phyloP scores from a whole-genome alignment of 2,888 invertebrate species.

The Nebria brevicollis region DNA sequence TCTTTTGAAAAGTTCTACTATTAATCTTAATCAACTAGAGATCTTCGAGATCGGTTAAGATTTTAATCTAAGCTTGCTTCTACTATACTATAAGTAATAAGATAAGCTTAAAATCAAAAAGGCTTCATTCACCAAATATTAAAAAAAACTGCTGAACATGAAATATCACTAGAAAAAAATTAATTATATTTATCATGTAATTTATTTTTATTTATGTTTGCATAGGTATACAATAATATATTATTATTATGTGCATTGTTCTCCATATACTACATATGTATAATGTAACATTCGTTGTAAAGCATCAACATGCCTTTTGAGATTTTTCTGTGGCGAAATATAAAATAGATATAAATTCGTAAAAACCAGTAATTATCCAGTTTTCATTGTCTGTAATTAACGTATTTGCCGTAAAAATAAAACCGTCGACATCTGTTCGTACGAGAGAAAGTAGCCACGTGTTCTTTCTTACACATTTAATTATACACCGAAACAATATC shows the following conservation, averaged over 20 bases:
- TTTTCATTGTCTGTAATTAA: slow-evolving; percentile 17
- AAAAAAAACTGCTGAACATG: no score
- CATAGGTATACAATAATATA: no score
- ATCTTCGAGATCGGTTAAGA: slow-evolving; percentile 41
- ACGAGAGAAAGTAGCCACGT: background rate
- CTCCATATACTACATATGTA: no score
- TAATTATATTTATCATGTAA: no score
- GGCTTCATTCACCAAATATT: no score
- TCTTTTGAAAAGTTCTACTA: slow-evolving; percentile 45
- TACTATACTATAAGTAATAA: background rate
- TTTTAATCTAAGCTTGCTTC: slow-evolving; percentile 30
- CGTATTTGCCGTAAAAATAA: background rate
- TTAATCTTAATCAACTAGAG: slow-evolving; percentile 42
- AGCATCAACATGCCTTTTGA: no score
- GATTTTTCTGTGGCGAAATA: background rate
- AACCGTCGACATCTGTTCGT: background rate
- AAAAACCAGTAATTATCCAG: background rate
- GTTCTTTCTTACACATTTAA: background rate
- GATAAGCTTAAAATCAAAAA: no score
- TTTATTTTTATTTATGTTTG: no score
- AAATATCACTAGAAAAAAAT: no score
- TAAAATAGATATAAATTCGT: slow-evolving; percentile 26
- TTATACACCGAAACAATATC: background rate
- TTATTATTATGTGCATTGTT: no score
- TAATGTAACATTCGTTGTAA: no score